These are phyloP conservation scores for Nixonia krombeini DNA, from an alignment of 1,140 invertebrate species.

Conservation along the genomic window DNA sequence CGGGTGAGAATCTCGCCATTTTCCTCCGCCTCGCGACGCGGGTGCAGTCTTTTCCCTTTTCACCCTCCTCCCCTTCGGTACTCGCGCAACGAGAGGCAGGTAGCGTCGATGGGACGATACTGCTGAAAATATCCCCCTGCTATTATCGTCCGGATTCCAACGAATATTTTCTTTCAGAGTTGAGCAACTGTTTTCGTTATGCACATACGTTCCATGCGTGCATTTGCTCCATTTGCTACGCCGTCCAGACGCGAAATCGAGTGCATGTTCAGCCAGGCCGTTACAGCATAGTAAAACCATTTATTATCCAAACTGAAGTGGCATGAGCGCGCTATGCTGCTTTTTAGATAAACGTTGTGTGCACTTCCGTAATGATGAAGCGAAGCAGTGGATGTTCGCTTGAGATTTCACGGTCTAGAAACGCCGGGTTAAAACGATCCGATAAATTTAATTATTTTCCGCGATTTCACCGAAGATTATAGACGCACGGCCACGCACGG, in stretches of 20 bases:
- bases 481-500: constrained; percentile 7
- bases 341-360: constrained; percentile 50
- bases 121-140: no score
- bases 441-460: constrained; percentile 49
- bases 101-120: no score
- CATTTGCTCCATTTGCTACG: constrained; percentile 49
- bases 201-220: constrained; percentile 47
- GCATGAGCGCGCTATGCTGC: constrained; percentile 41
- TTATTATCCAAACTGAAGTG: constrained; percentile 51
- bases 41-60: no score
- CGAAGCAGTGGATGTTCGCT: constrained; percentile 32
- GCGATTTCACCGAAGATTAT: constrained; percentile 41
- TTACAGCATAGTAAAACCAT: constrained; percentile 47
- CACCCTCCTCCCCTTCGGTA: no score
- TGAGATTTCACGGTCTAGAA: constrained; percentile 50
- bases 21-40: no score
- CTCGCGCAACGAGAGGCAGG: no score
- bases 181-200: constrained; percentile 47
- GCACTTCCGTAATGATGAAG: constrained; percentile 50
- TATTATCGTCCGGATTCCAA: constrained; percentile 29
- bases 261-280: constrained; percentile 43
- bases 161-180: constrained; percentile 35
- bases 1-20: no score
- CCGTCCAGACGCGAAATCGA: constrained; percentile 47
- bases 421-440: constrained; percentile 34